Conservation (phyloP, 2,113 vertebrate species). For the Cisticola juncidis region DNA sequence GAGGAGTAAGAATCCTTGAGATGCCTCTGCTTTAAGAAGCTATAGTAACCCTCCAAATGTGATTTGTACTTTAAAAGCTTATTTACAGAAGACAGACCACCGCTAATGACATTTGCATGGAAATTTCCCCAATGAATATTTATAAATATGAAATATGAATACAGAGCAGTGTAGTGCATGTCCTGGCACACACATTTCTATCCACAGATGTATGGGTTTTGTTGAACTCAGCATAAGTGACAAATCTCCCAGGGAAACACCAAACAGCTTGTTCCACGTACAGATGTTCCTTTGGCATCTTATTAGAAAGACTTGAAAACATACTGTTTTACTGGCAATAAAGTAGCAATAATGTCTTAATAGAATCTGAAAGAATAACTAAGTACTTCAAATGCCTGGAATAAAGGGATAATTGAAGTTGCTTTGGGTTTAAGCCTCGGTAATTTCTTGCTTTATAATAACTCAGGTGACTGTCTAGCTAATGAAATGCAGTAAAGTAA, state of each 20-base stretch:
- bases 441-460: conserved; percentile 45
- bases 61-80: conserved; percentile 38
- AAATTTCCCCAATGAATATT: conserved; percentile 54
- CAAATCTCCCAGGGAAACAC: conserved; percentile 32
- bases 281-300: conserved; percentile 52
- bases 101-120: conserved; percentile 42
- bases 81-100: conserved; percentile 42
- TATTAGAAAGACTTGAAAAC: conserved; percentile 54
- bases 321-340: conserved; percentile 63
- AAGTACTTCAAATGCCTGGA: conserved; percentile 41
- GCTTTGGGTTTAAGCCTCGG: conserved; percentile 31
- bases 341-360: conserved; percentile 57
- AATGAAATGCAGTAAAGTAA: conserved; percentile 53
- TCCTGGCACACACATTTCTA: not conserved
- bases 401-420: conserved; percentile 59
- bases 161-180: not conserved
- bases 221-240: conserved; percentile 30
- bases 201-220: conserved; percentile 14
- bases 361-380: conserved; percentile 59
- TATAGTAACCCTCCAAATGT: not conserved
- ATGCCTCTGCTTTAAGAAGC: not conserved
- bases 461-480: conserved; percentile 60
- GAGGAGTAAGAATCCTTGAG: conserved; percentile 13
- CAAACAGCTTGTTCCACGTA: conserved; percentile 29
- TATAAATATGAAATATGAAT: not conserved